phyloP scores from a whole-genome alignment of 2,113 vertebrate genomes.

The Tupaia chinensis region DNA sequence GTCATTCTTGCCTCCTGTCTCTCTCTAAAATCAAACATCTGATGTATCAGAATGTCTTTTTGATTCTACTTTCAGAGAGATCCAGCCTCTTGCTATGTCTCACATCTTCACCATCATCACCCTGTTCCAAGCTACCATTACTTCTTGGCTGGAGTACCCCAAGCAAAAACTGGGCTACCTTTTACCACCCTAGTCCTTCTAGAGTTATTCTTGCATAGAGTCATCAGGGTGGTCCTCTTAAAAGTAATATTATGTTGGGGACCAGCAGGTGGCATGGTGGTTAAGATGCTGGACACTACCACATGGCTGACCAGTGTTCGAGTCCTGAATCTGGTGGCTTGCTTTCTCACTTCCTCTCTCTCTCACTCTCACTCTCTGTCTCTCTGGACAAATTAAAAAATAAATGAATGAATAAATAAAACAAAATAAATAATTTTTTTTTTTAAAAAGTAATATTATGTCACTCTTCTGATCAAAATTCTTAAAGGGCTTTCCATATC shows the following conservation, averaged over 20 bases:
- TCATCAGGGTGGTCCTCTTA: constrained; percentile 43
- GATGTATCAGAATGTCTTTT: not conserved
- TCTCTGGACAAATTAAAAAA: too few species aligned
- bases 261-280: too few species aligned
- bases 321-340: too few species aligned
- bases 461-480: constrained; percentile 46
- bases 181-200: not conserved
- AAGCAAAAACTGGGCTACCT: not conserved
- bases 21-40: not conserved
- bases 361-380: too few species aligned
- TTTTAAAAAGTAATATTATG: not conserved
- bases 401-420: too few species aligned
- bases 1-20: not conserved
- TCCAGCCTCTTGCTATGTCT: not conserved
- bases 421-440: too few species aligned
- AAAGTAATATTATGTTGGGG: too few species aligned
- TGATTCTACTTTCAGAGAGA: not conserved
- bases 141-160: not conserved
- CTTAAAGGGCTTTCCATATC: constrained; percentile 17
- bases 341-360: too few species aligned
- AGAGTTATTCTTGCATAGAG: not conserved
- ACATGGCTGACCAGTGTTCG: too few species aligned
- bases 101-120: not conserved
- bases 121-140: not conserved
- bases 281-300: too few species aligned